Percentiles rank a stretch among this genome's conserved stretches.
Evolutionary conservation across 2,888 invertebrate genomes (phyloP).

Genomic region (Pachydiplax longipennis): DNA sequence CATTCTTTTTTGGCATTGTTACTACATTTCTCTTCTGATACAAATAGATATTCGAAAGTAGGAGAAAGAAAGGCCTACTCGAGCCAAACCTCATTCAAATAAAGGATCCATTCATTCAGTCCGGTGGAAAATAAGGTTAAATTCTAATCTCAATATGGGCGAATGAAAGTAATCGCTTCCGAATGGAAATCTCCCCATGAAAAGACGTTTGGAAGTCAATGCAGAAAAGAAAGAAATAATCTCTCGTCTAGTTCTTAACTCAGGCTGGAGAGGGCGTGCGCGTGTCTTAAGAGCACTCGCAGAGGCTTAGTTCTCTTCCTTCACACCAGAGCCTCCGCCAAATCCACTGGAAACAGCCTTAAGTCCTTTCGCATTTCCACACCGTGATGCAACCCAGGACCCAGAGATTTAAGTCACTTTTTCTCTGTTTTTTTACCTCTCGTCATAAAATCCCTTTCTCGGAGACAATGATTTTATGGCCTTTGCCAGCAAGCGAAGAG

Average conservation of each 20-base stretch:
- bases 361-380: neutral
- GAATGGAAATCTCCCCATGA: too few species aligned
- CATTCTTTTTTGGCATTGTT: too few species aligned
- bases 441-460: neutral
- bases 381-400: slow-evolving; percentile 20
- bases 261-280: neutral
- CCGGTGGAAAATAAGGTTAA: neutral
- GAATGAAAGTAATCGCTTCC: neutral
- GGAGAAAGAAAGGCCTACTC: too few species aligned
- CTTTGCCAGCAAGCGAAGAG: neutral
- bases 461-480: neutral
- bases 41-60: too few species aligned
- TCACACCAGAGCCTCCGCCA: neutral
- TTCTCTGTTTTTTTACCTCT: neutral
- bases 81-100: too few species aligned
- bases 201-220: too few species aligned
- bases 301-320: neutral
- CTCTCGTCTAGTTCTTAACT: slow-evolving; percentile 21
- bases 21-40: too few species aligned
- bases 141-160: neutral
- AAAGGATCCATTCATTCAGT: too few species aligned
- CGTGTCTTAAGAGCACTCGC: slow-evolving; percentile 33
- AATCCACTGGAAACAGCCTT: neutral
- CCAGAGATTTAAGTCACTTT: slow-evolving; percentile 3
- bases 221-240: neutral